These are phyloP conservation scores for Pegoplata infirma DNA, from an alignment of 2,888 invertebrate genomes.

Conservation along the genomic window DNA sequence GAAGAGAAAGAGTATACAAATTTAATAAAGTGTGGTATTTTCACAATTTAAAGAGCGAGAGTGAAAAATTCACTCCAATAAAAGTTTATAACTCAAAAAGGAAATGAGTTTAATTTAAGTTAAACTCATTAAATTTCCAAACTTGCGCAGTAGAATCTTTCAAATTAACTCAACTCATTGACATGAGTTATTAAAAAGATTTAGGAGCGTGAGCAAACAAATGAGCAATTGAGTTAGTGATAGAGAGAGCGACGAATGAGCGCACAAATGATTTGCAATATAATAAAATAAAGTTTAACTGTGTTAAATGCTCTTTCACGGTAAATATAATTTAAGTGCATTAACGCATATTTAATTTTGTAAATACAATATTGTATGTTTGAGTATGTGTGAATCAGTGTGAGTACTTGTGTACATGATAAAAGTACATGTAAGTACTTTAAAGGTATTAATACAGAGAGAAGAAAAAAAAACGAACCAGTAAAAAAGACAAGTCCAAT, in stretches of 20 bases:
- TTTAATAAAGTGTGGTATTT: not conserved
- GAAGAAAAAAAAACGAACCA: constrained; percentile 23
- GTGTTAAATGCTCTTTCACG: constrained; percentile 51
- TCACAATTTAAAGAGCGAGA: not conserved
- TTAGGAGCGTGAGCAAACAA: not conserved
- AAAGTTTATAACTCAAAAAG: not conserved
- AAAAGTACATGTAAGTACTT: constrained; percentile 17
- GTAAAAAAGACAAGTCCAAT: not conserved
- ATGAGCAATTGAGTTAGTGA: not conserved
- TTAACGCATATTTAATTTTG: constrained; percentile 55
- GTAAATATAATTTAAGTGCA: constrained; percentile 53
- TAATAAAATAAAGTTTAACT: constrained; percentile 33
- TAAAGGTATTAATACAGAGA: constrained; percentile 23
- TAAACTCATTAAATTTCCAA: not conserved
- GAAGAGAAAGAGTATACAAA: not conserved
- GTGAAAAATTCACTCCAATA: not conserved
- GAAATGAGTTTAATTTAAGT: not conserved
- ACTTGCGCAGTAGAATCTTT: not conserved
- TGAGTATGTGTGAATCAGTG: not conserved
- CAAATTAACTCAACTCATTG: not conserved
- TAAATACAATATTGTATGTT: constrained; percentile 15
- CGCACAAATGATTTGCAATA: not conserved
- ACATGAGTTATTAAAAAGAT: not conserved
- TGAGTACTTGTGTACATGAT: not conserved
- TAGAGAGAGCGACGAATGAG: not conserved